These are phyloP conservation scores for Alcis repandata DNA, from an alignment of 2,888 invertebrate species.

Conservation along the genomic window DNA sequence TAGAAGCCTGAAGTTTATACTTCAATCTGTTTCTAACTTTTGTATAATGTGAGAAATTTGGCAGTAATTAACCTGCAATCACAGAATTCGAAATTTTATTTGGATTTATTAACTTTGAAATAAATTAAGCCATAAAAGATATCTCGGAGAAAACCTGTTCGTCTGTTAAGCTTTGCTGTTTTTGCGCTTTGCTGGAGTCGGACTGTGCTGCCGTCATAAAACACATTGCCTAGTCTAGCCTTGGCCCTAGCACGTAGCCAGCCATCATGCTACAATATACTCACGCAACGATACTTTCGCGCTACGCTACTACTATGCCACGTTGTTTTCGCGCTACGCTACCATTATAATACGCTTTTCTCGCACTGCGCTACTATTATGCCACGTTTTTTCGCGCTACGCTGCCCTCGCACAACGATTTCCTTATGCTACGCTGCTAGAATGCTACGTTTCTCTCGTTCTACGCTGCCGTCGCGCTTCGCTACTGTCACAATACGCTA, in stretches of 20 bases:
- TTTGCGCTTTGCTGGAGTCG: neutral
- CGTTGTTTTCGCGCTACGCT: neutral
- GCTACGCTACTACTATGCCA: neutral
- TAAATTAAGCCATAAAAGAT: too few species aligned
- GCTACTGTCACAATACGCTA: too few species aligned
- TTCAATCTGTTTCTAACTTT: conserved; percentile 23
- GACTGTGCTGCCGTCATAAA: too few species aligned
- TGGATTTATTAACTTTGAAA: neutral
- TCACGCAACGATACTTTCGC: neutral
- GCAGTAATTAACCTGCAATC: neutral
- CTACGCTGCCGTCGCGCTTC: neutral
- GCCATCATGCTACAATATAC: neutral
- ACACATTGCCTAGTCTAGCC: too few species aligned
- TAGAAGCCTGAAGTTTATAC: conserved; percentile 36
- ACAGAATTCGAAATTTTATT: neutral
- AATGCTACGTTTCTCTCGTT: neutral
- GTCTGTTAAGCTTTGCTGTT: neutral
- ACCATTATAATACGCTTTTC: too few species aligned
- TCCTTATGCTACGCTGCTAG: neutral
- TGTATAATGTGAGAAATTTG: neutral
- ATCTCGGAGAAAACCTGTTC: too few species aligned
- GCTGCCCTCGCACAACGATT: neutral
- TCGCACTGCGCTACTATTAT: neutral
- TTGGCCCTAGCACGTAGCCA: too few species aligned
- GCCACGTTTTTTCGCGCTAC: too few species aligned